Conservation (phyloP, 2,797 vertebrate species). For the Lagodon rhomboides region DNA sequence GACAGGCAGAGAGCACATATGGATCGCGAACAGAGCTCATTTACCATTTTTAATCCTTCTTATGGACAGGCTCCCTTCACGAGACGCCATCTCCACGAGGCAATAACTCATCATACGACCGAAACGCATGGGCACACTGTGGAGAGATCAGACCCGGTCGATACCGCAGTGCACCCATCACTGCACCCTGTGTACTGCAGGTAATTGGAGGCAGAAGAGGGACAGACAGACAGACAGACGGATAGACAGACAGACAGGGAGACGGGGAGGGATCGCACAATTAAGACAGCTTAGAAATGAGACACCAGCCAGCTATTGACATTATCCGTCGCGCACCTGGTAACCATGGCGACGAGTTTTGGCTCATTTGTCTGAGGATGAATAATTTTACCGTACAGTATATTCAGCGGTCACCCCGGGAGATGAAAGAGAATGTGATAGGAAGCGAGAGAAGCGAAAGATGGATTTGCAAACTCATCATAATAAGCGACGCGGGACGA, state of each 20-base stretch:
- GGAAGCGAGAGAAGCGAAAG: conserved; percentile 14
- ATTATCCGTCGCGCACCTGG: conserved; percentile 46
- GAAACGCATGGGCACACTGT: neutral
- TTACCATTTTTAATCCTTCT: conserved; percentile 47
- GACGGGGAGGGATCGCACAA: conserved; percentile 18
- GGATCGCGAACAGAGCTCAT: conserved; percentile 44
- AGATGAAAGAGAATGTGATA: conserved; percentile 32
- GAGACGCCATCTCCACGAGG: conserved; percentile 6
- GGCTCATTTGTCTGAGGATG: conserved; percentile 35
- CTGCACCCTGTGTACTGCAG: neutral
- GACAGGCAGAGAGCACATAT: conserved; percentile 28
- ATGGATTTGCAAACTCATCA: conserved; percentile 28
- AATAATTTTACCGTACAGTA: conserved; percentile 34
- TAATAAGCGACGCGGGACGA: neutral
- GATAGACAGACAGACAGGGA: neutral
- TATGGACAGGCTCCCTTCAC: conserved; percentile 25
- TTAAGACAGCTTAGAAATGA: conserved; percentile 48
- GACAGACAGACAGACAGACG: too few species aligned
- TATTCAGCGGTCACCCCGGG: conserved; percentile 9
- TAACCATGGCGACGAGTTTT: conserved; percentile 66
- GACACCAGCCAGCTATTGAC: conserved; percentile 33
- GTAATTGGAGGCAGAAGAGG: too few species aligned
- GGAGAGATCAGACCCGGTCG: conserved; percentile 15
- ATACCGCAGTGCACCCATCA: conserved; percentile 8
- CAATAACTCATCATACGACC: conserved; percentile 33